phyloP scores from a whole-genome alignment of 92 coral and sea anemone species.

The Scolanthus callimorphus region DNA sequence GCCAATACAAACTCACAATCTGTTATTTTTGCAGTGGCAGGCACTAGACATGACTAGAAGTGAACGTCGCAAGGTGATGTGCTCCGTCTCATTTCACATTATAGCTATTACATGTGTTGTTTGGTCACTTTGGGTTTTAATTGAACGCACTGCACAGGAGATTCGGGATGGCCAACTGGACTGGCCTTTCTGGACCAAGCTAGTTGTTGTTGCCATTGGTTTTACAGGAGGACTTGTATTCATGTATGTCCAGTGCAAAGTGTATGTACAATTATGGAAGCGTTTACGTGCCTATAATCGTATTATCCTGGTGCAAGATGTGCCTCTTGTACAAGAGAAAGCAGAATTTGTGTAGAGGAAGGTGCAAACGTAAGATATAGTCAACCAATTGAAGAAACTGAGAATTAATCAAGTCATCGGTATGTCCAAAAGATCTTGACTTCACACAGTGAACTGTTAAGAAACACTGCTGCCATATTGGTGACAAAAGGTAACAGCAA shows the following conservation, averaged over 20 bases:
- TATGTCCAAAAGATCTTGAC: too few relatives aligned
- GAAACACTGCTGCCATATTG: too few relatives aligned
- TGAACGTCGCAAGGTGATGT: slow-evolving; percentile 94
- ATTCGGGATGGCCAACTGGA: slow-evolving; percentile 80
- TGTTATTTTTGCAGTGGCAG: slow-evolving; percentile 67
- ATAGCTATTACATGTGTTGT: slow-evolving; percentile 98
- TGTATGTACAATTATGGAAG: slow-evolving; percentile 96
- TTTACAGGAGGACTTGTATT: slow-evolving; percentile 97
- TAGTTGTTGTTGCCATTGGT: slow-evolving; percentile 99
- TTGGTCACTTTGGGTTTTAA: slow-evolving; percentile 97
- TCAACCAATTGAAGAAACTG: too few relatives aligned
- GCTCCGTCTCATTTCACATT: slow-evolving; percentile 96
- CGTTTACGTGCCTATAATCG: slow-evolving; percentile 92
- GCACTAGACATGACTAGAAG: slow-evolving; percentile 96
- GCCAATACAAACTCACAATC: not conserved
- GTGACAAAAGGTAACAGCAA: too few relatives aligned
- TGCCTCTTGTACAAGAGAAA: slow-evolving; percentile 57
- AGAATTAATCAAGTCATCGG: too few relatives aligned
- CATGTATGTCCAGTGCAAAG: slow-evolving; percentile 99
- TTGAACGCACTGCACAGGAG: slow-evolving; percentile 95
- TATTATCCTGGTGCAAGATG: slow-evolving; percentile 91
- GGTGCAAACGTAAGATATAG: too few relatives aligned
- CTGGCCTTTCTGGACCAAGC: slow-evolving; percentile 99
- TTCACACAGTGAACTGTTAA: too few relatives aligned
- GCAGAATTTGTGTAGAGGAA: slow-evolving; percentile 73